A percentile compares a stretch with the other conserved stretches of the same genome.
Evolutionary conservation across 2,888 invertebrate species (phyloP).

Genomic region (Diplazon laetatorius): DNA sequence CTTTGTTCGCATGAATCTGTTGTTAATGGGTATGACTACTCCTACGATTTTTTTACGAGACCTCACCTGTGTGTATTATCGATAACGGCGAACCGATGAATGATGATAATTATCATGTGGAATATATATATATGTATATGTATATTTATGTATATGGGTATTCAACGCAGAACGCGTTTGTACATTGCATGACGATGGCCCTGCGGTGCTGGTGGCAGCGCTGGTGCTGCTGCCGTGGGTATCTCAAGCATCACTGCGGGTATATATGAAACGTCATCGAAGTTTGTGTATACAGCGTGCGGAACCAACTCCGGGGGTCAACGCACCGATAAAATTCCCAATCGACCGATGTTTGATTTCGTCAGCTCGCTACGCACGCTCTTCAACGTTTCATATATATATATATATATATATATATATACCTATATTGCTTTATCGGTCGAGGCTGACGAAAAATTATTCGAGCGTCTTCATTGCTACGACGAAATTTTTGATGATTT

Average conservation of each 20-base stretch:
- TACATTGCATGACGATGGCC: conserved; percentile 5
- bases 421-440: conserved; percentile 8
- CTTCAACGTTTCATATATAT: conserved; percentile 1
- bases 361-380: conserved; percentile 13
- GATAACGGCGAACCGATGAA: too few relatives aligned
- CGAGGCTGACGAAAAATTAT: neutral
- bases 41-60: too few relatives aligned
- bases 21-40: too few relatives aligned
- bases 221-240: conserved; percentile 22
- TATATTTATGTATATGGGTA: too few relatives aligned
- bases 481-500: too few relatives aligned
- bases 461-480: neutral
- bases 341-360: conserved; percentile 69
- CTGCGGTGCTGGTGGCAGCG: conserved; percentile 1
- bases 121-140: too few relatives aligned
- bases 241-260: conserved; percentile 52
- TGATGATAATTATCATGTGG: too few relatives aligned
- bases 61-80: too few relatives aligned
- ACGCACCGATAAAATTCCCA: conserved; percentile 74
- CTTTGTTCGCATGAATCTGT: too few relatives aligned
- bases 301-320: conserved; percentile 67
- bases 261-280: conserved; percentile 66
- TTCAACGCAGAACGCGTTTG: too few relatives aligned
- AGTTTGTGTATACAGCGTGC: conserved; percentile 50
- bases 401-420: neutral